These are phyloP conservation scores for Lasioglossum morio DNA, from an alignment of 2,888 invertebrate genomes.

Conservation along the genomic window DNA sequence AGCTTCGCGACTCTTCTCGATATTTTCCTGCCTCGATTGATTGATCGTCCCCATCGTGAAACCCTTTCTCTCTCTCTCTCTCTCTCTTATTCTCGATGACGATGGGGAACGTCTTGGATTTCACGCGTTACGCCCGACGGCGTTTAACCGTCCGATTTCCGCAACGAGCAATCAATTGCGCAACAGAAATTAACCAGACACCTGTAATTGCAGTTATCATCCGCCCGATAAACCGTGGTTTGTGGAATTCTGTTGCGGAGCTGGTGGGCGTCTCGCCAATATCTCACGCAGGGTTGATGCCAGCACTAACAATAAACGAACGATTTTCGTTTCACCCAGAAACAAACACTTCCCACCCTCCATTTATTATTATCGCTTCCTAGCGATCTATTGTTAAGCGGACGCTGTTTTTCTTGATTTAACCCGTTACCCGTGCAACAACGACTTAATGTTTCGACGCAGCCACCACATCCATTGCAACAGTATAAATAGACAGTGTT, in stretches of 20 bases:
- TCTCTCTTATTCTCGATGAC: not conserved
- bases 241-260: constrained; percentile 21
- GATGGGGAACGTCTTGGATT: not conserved
- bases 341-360: constrained; percentile 31
- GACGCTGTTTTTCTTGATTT: not conserved
- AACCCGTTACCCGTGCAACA: not conserved
- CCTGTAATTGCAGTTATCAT: constrained; percentile 18
- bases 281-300: constrained; percentile 11
- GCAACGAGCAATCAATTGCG: not conserved
- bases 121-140: not conserved
- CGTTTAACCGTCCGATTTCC: not conserved
- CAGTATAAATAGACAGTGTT: not conserved
- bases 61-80: not conserved
- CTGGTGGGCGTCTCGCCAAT: constrained; percentile 33
- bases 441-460: not conserved
- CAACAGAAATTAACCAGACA: constrained; percentile 10
- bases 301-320: constrained; percentile 50
- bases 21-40: constrained; percentile 32
- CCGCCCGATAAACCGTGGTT: constrained; percentile 5
- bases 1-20: constrained; percentile 51
- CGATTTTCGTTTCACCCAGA: constrained; percentile 27
- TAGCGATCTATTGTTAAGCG: not conserved
- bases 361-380: constrained; percentile 19
- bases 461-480: too few species aligned
- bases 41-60: constrained; percentile 21